A percentile compares a stretch with the other conserved stretches of the same genome.
These are phyloP conservation scores for Noctua janthina DNA, from an alignment of 2,888 invertebrate genomes.

Conservation along the genomic window DNA sequence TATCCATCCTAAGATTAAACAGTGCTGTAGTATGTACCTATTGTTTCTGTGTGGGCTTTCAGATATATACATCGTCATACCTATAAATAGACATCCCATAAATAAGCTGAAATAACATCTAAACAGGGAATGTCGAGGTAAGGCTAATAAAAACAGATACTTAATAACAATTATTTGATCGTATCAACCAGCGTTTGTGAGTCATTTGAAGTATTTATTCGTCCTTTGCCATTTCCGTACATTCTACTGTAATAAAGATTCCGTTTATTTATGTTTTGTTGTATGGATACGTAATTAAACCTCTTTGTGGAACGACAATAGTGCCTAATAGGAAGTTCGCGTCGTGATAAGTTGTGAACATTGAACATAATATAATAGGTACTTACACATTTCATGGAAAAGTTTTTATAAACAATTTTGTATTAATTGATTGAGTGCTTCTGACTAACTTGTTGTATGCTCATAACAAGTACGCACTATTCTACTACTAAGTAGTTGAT, in stretches of 20 bases:
- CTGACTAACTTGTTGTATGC: not conserved
- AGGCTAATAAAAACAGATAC: slow-evolving; percentile 59
- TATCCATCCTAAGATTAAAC: not conserved
- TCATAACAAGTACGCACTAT: not conserved
- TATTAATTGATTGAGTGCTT: slow-evolving; percentile 17
- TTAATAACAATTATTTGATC: slow-evolving; percentile 71
- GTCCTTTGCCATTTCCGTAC: slow-evolving; percentile 71
- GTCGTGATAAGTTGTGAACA: slow-evolving; percentile 6
- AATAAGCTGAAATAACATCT: slow-evolving; percentile 35
- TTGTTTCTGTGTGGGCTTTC: not conserved
- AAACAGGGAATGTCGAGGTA: slow-evolving; percentile 53
- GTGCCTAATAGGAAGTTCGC: slow-evolving; percentile 22
- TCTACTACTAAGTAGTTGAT: not conserved
- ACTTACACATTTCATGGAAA: not conserved
- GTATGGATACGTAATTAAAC: slow-evolving; percentile 51
- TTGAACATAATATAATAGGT: slow-evolving; percentile 3
- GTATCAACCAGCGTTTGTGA: slow-evolving; percentile 69
- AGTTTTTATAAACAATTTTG: not conserved
- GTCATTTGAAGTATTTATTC: slow-evolving; percentile 66
- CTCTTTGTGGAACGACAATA: slow-evolving; percentile 42
- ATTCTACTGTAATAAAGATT: slow-evolving; percentile 65
- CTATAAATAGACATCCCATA: slow-evolving; percentile 7
- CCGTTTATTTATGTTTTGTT: slow-evolving; percentile 59
- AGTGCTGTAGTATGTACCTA: not conserved
- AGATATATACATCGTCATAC: not conserved